Evolutionary conservation across 2,888 invertebrate genomes (phyloP).

Genomic region (Taphrorychus bicolor): DNA sequence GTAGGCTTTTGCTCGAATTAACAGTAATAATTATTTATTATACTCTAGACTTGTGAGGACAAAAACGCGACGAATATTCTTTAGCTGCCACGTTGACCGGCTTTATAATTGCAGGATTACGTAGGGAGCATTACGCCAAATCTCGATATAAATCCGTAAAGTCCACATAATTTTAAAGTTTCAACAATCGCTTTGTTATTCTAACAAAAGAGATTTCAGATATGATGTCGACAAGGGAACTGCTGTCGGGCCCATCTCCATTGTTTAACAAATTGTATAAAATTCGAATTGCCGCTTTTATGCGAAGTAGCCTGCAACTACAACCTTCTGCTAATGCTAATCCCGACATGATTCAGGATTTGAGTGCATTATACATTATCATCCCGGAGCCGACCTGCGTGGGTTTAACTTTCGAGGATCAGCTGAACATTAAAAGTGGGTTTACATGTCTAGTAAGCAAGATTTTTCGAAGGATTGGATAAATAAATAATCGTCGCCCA

Average conservation of each 20-base stretch:
- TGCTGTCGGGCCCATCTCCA: neutral
- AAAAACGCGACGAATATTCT: neutral
- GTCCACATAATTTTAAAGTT: constrained; percentile 20
- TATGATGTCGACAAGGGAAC: constrained; percentile 15
- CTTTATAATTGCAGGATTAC: constrained; percentile 9
- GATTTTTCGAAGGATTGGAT: neutral
- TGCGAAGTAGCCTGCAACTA: neutral
- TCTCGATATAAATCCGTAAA: constrained; percentile 7
- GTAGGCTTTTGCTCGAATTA: neutral
- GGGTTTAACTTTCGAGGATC: neutral
- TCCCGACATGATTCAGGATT: constrained; percentile 1
- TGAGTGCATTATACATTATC: neutral
- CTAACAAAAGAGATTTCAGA: constrained; percentile 22
- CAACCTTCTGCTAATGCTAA: neutral
- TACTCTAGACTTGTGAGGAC: neutral
- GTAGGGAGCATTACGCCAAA: neutral
- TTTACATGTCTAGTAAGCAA: neutral
- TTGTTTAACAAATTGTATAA: constrained; percentile 4
- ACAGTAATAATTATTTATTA: neutral
- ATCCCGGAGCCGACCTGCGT: neutral
- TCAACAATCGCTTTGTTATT: constrained; percentile 27
- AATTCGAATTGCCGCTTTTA: constrained; percentile 5
- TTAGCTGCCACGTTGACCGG: neutral
- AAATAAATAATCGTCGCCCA: constrained; percentile 24
- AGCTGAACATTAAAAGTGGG: neutral